A percentile compares a stretch with the other conserved stretches of the same genome.
Conservation (phyloP, 2,888 invertebrate species). For the Pachymerium ferrugineum region DNA sequence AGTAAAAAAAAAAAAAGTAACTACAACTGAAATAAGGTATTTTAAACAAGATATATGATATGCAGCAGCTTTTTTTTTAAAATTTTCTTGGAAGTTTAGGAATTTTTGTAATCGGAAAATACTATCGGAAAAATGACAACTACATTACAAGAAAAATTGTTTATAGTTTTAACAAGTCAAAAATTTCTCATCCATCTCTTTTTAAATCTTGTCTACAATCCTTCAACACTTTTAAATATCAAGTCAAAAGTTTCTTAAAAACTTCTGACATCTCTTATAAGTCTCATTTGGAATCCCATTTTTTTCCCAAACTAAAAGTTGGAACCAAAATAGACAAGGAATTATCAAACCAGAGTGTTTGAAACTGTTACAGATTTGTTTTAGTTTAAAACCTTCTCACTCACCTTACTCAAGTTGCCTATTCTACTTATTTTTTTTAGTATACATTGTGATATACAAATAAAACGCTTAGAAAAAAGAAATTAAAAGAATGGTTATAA, state of each 20-base stretch:
- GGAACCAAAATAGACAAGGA: slow-evolving; percentile 24
- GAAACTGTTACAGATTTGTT: background rate
- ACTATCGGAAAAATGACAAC: background rate
- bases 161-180: slow-evolving; percentile 1
- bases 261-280: no score
- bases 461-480: background rate
- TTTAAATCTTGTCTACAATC: no score
- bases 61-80: slow-evolving; percentile 1
- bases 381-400: background rate
- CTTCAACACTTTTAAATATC: background rate
- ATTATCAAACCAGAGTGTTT: slow-evolving; percentile 23
- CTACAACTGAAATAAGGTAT: background rate
- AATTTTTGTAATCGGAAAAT: slow-evolving; percentile 18
- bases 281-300: no score
- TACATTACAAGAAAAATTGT: slow-evolving; percentile 16
- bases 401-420: slow-evolving; percentile 23
- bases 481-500: no score
- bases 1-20: background rate
- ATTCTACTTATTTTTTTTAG: background rate
- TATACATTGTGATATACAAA: slow-evolving; percentile 15
- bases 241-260: no score
- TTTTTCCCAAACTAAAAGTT: no score
- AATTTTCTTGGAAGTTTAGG: background rate
- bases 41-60: background rate
- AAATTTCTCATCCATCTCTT: no score